These are phyloP conservation scores for Pharmacophagus antenor DNA, from an alignment of 2,888 invertebrate species.

Conservation along the genomic window DNA sequence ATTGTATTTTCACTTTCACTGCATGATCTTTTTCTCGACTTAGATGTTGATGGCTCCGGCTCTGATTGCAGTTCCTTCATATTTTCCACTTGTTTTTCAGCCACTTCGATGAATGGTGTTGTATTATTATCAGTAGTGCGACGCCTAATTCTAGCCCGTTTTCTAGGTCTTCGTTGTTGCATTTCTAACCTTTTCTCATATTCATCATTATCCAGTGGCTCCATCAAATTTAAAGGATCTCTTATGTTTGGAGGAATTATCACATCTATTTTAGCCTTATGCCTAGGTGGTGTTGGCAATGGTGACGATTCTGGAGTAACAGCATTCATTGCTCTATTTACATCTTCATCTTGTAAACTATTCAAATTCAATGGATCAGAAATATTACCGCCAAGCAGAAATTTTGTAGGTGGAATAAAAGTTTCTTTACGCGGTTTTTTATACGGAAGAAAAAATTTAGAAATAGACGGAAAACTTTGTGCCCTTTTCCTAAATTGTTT, in stretches of 20 bases:
- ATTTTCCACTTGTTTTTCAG: slow-evolving; percentile 49
- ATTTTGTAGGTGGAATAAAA: slow-evolving; percentile 94
- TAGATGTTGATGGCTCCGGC: slow-evolving; percentile 64
- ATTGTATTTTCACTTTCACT: slow-evolving; percentile 80
- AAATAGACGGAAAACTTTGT: slow-evolving; percentile 84
- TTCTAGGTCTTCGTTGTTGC: slow-evolving; percentile 85
- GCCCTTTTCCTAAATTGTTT: slow-evolving; percentile 83
- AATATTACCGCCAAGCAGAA: slow-evolving; percentile 96
- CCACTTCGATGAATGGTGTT: slow-evolving; percentile 51
- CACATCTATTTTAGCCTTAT: slow-evolving; percentile 91
- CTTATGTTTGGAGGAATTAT: slow-evolving; percentile 95
- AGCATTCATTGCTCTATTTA: slow-evolving; percentile 90
- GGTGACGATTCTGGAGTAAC: slow-evolving; percentile 96
- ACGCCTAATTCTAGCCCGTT: slow-evolving; percentile 82
- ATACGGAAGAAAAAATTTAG: slow-evolving; percentile 87
- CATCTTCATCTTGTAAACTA: slow-evolving; percentile 91
- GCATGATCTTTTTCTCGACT: slow-evolving; percentile 72
- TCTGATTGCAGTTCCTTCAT: slow-evolving; percentile 66
- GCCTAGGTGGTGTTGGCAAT: slow-evolving; percentile 89
- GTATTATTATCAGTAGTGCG: slow-evolving; percentile 72
- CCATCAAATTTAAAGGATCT: slow-evolving; percentile 93
- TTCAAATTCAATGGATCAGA: slow-evolving; percentile 96
- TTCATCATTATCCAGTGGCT: slow-evolving; percentile 89
- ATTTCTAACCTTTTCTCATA: slow-evolving; percentile 88
- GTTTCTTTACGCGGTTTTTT: slow-evolving; percentile 87